Percentiles rank a stretch among this genome's conserved stretches.
Conservation (phyloP, 1,140 invertebrate genomes). For the Aphis craccivora region DNA sequence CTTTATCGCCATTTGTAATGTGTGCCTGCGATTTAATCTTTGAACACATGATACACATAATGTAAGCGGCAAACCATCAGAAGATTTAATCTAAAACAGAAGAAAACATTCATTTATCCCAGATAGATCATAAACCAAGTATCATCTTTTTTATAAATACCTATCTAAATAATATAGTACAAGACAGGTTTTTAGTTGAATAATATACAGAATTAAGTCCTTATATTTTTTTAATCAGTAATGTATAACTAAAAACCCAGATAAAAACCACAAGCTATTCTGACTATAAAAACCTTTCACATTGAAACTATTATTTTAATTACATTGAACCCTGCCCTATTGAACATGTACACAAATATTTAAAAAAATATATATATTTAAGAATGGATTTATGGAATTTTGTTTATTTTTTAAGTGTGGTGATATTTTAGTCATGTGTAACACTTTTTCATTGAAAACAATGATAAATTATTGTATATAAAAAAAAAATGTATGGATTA, state of each 20-base stretch:
- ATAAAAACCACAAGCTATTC: neutral
- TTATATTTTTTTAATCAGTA: neutral
- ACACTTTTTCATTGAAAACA: neutral
- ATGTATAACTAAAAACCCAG: neutral
- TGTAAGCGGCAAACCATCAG: conserved; percentile 54
- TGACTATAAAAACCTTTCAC: neutral
- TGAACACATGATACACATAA: conserved; percentile 56
- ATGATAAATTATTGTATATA: no score
- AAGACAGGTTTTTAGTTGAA: neutral
- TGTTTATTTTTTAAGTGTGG: neutral
- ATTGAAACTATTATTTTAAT: neutral
- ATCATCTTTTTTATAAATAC: neutral
- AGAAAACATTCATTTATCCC: neutral
- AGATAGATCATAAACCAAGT: neutral
- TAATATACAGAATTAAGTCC: neutral
- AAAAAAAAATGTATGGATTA: no score
- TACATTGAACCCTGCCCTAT: neutral
- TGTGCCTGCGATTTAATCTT: conserved; percentile 51
- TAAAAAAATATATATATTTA: neutral
- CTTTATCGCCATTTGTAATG: conserved; percentile 49
- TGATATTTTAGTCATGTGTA: neutral
- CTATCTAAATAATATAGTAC: neutral
- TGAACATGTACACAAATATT: neutral
- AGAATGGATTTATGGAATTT: neutral
- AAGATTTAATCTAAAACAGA: conserved; percentile 55